Base-by-base conservation (phyloP, 2,113 vertebrate species). In the Heterocephalus glaber region DNA sequence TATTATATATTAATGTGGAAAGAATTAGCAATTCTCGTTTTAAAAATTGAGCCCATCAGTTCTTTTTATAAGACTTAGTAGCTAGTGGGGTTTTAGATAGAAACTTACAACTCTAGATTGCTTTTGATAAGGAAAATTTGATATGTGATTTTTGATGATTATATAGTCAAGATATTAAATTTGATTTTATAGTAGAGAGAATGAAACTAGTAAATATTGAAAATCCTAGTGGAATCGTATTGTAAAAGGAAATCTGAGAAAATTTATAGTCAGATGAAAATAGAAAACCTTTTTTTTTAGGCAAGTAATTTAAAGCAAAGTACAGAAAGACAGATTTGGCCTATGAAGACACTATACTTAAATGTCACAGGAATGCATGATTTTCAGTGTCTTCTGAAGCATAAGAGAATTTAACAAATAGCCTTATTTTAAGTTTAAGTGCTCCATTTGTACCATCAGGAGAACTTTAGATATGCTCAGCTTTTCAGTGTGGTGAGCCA, bases 11-110 rank as follows among this genome's bases (percentile, higher is more conserved):
- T 96, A 60, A 89, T 81, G n/a, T 86, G 16, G 44, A 93, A 89
- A 54, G 77, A 96, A 84, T 89, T 91, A 63, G 38, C 86, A 63
- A 89, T 56, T 89, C 38, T 91, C 49, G 60, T 89, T 93, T 91
- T 30, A 49, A 96, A 94, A 87, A 44, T 20, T 83, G 41, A 89
- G 44, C 22, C 92, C 16, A 72, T 82, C 1, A 41, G 38, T 95
- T 95, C n/a, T 52, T 95, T 94, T 89, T 60, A 8, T 61, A 83
- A 92, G 82, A 86, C 60, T 35, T 74, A 60, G 81, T 94, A 61
- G 82, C 30, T 86, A 56, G 33, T 93, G 61, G 44, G 52, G n/a
- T 89, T 96, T 96, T 83, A 76, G 61, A 20, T 79, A 47, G 35
- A 68, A 86, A 72, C 52, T 90, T 58, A 44, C 66, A 84, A 68